A percentile compares a stretch with the other conserved stretches of the same genome.
These are phyloP conservation scores for Gonioctena quinquepunctata DNA, from an alignment of 1,140 invertebrate genomes.

Conservation along the genomic window DNA sequence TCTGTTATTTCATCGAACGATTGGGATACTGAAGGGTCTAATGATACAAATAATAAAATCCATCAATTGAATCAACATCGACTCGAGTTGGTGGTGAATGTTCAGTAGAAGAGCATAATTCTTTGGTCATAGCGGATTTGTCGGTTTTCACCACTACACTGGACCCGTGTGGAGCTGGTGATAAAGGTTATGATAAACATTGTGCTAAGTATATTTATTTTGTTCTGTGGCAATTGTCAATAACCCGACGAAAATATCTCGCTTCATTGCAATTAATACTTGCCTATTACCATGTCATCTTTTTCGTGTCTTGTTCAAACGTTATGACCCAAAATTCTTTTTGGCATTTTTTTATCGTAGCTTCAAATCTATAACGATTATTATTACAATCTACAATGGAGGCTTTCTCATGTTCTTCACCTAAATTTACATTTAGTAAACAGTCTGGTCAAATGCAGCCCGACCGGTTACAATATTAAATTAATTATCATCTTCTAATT, in stretches of 20 bases:
- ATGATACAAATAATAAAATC: constrained; percentile 39
- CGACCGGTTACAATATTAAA: background rate
- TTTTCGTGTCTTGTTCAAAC: background rate
- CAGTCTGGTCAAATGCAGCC: background rate
- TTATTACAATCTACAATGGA: background rate
- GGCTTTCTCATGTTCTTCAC: background rate
- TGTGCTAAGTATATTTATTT: constrained; percentile 37
- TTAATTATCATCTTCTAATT: too few relatives aligned
- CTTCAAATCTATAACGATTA: background rate
- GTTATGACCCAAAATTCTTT: background rate
- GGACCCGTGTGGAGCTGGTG: constrained; percentile 38
- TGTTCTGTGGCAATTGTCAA: constrained; percentile 37
- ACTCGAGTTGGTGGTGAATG: constrained; percentile 23
- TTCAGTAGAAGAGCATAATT: constrained; percentile 16
- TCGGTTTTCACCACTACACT: constrained; percentile 38
- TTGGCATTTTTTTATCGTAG: background rate
- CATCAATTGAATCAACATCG: constrained; percentile 38
- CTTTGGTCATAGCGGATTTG: constrained; percentile 32
- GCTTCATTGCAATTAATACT: constrained; percentile 40
- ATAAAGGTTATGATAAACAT: constrained; percentile 37
- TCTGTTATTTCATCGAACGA: background rate
- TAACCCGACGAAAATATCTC: constrained; percentile 39
- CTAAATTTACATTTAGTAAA: background rate
- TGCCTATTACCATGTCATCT: background rate
- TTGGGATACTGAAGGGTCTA: background rate